phyloP scores from a whole-genome alignment of 2,888 invertebrate species.

The Chrysomela aeneicollis region DNA sequence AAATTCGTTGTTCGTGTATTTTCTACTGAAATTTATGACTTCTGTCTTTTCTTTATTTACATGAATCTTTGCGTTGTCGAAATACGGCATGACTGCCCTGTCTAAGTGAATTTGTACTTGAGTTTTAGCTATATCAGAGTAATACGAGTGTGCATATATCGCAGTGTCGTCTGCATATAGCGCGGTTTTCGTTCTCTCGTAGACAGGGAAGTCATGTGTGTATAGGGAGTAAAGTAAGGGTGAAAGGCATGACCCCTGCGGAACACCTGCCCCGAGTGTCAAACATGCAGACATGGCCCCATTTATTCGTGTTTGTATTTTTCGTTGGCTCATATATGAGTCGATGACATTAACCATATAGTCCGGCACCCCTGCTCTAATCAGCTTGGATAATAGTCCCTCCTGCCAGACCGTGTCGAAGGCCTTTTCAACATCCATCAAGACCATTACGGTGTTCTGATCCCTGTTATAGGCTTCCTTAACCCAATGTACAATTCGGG shows the following conservation, averaged over 20 bases:
- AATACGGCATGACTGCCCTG: not conserved
- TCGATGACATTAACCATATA: not conserved
- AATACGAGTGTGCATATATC: not conserved
- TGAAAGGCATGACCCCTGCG: not conserved
- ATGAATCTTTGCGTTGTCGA: not conserved
- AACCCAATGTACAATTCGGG: conserved; percentile 20
- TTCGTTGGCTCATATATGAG: not conserved
- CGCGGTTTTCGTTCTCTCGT: not conserved
- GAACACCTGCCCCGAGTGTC: not conserved
- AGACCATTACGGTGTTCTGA: conserved; percentile 12
- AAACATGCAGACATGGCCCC: not conserved
- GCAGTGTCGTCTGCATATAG: not conserved
- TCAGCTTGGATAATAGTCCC: conserved; percentile 12
- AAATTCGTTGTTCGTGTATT: not conserved
- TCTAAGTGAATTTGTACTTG: not conserved
- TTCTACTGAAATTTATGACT: not conserved
- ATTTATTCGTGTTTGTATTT: not conserved
- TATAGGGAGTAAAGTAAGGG: not conserved
- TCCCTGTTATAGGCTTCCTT: conserved; percentile 14
- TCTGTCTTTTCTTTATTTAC: not conserved
- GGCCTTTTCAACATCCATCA: conserved; percentile 26
- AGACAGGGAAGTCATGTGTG: not conserved
- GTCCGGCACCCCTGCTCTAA: not conserved
- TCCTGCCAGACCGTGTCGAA: conserved; percentile 23
- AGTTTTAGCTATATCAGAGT: no score